phyloP scores from a whole-genome alignment of 2,888 invertebrate genomes.

The Acleris cristana region DNA sequence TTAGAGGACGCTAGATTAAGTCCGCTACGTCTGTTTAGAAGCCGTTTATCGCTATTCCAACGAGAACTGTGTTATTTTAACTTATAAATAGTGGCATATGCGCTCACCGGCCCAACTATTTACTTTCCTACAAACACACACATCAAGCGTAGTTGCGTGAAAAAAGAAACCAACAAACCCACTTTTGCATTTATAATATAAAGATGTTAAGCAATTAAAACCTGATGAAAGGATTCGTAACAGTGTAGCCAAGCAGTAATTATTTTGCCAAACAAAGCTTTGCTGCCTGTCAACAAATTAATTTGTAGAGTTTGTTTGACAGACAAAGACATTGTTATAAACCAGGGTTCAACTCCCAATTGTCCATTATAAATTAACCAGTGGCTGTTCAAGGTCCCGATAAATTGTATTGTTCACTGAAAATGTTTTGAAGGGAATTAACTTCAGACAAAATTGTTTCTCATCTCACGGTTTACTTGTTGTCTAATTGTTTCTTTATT shows the following conservation, averaged over 20 bases:
- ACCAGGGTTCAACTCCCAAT: neutral
- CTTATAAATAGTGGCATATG: too few species aligned
- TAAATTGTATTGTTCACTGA: conserved; percentile 13
- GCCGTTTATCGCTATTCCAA: too few species aligned
- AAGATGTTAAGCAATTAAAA: too few species aligned
- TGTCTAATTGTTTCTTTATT: conserved; percentile 2
- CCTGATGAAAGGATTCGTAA: neutral
- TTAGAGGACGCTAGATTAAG: too few species aligned
- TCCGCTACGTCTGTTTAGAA: too few species aligned
- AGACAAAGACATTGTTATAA: conserved; percentile 5
- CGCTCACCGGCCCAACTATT: too few species aligned
- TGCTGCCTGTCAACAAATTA: conserved; percentile 6
- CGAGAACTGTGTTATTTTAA: too few species aligned
- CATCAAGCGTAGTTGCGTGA: too few species aligned
- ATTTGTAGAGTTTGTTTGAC: conserved; percentile 9
- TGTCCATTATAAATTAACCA: conserved; percentile 11
- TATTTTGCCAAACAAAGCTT: neutral
- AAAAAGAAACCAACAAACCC: too few species aligned
- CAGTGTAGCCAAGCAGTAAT: neutral
- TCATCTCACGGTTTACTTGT: conserved; percentile 4
- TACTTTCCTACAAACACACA: too few species aligned
- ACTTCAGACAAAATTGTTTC: conserved; percentile 13
- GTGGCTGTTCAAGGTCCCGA: conserved; percentile 4
- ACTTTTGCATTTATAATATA: too few species aligned
- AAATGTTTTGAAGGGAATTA: conserved; percentile 22